Percentiles rank a stretch among this genome's conserved stretches.
These are phyloP conservation scores for Stomorhina lunata DNA, from an alignment of 2,888 invertebrate genomes.

Conservation along the genomic window DNA sequence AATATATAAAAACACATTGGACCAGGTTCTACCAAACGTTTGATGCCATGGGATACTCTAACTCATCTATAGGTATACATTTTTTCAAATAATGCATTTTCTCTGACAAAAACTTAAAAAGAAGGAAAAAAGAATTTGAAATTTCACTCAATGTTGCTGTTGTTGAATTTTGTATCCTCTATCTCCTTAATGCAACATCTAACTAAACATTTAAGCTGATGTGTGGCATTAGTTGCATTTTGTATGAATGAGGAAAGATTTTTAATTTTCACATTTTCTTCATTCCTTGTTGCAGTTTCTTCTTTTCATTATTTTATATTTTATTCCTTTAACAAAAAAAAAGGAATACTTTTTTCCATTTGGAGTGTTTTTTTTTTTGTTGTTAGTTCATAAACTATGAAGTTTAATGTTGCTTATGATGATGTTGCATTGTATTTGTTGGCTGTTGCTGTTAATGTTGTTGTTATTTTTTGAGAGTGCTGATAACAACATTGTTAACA, in stretches of 20 bases:
- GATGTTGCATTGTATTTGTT: slow-evolving; percentile 35
- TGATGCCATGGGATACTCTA: too few species aligned
- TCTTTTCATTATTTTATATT: slow-evolving; percentile 9
- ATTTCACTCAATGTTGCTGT: slow-evolving; percentile 40
- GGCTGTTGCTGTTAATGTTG: background rate
- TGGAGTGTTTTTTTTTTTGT: background rate
- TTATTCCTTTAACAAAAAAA: background rate
- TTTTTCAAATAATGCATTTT: slow-evolving; percentile 22
- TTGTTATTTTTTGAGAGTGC: slow-evolving; percentile 52
- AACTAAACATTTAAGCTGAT: background rate
- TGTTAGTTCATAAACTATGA: slow-evolving; percentile 24
- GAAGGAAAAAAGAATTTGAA: slow-evolving; percentile 13
- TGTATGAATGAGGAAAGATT: background rate
- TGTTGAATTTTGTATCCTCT: background rate
- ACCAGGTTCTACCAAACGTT: too few species aligned
- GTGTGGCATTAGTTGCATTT: background rate
- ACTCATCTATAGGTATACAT: background rate
- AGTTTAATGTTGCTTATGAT: slow-evolving; percentile 51
- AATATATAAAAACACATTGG: too few species aligned
- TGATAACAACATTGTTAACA: slow-evolving; percentile 66
- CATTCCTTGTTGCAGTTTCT: slow-evolving; percentile 9
- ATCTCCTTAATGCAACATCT: background rate
- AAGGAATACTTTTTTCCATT: background rate
- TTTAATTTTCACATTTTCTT: slow-evolving; percentile 5
- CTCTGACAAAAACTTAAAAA: slow-evolving; percentile 12